phyloP scores from a whole-genome alignment of 2,888 invertebrate genomes.

The Acanthosepion esculentum region DNA sequence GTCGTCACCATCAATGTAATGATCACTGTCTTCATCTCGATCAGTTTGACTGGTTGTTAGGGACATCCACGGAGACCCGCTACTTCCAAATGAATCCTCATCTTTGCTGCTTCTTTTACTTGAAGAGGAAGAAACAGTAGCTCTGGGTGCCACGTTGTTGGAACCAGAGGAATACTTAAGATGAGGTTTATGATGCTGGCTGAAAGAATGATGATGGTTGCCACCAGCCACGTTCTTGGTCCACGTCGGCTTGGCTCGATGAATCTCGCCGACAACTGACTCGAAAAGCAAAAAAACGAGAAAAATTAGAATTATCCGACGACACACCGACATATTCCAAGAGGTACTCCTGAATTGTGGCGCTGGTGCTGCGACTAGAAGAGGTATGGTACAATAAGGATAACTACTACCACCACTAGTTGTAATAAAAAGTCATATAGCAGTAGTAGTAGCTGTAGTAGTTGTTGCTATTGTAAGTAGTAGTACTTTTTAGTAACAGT shows the following conservation, averaged over 20 bases:
- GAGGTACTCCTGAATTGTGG: not conserved
- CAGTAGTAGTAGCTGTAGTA: too few species aligned
- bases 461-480: too few species aligned
- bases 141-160: slow-evolving; percentile 43
- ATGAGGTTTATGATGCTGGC: not conserved
- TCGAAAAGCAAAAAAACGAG: not conserved
- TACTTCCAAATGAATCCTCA: not conserved
- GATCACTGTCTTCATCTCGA: not conserved
- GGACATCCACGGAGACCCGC: not conserved
- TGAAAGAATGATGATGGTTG: slow-evolving; percentile 36
- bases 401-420: not conserved
- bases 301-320: not conserved
- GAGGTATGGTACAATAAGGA: not conserved
- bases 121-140: not conserved
- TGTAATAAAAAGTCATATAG: too few species aligned
- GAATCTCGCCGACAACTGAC: slow-evolving; percentile 58
- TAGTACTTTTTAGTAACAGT: not conserved
- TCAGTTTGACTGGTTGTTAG: not conserved
- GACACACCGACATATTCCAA: not conserved
- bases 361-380: not conserved
- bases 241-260: slow-evolving; percentile 58
- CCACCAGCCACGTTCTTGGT: slow-evolving; percentile 51
- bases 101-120: not conserved
- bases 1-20: not conserved
- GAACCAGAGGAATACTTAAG: slow-evolving; percentile 42